Conservation (phyloP, 2,888 invertebrate genomes). For the Abscondita cerata region DNA sequence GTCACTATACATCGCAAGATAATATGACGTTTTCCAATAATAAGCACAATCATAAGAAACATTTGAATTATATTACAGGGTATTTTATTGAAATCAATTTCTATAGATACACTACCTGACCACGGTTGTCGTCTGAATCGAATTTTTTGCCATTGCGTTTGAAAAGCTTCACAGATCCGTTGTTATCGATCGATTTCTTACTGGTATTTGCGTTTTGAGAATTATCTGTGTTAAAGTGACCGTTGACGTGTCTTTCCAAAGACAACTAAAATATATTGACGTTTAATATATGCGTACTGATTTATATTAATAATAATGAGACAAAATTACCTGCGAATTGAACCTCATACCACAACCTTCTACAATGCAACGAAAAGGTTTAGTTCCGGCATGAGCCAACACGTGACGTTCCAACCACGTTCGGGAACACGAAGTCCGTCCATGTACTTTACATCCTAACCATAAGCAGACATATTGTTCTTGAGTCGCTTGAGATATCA, state of each 20-base stretch:
- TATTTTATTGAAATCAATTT: too few species aligned
- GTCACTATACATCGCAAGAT: too few species aligned
- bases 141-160: slow-evolving; percentile 86
- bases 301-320: not conserved
- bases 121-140: slow-evolving; percentile 87
- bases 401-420: slow-evolving; percentile 95
- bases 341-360: slow-evolving; percentile 90
- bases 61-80: too few species aligned
- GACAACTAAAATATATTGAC: slow-evolving; percentile 67
- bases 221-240: slow-evolving; percentile 80
- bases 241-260: slow-evolving; percentile 91
- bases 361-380: slow-evolving; percentile 95
- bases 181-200: slow-evolving; percentile 77
- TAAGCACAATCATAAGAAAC: too few species aligned
- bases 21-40: too few species aligned
- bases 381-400: slow-evolving; percentile 87
- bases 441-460: slow-evolving; percentile 94
- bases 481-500: slow-evolving; percentile 82
- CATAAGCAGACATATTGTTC: slow-evolving; percentile 91
- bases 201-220: slow-evolving; percentile 64
- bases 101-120: slow-evolving; percentile 70
- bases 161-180: slow-evolving; percentile 75
- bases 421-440: slow-evolving; percentile 88
- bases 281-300: not conserved
- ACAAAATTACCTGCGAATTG: slow-evolving; percentile 77